Conservation (phyloP, 2,797 vertebrate species). For the Cyprinodon diabolis region DNA sequence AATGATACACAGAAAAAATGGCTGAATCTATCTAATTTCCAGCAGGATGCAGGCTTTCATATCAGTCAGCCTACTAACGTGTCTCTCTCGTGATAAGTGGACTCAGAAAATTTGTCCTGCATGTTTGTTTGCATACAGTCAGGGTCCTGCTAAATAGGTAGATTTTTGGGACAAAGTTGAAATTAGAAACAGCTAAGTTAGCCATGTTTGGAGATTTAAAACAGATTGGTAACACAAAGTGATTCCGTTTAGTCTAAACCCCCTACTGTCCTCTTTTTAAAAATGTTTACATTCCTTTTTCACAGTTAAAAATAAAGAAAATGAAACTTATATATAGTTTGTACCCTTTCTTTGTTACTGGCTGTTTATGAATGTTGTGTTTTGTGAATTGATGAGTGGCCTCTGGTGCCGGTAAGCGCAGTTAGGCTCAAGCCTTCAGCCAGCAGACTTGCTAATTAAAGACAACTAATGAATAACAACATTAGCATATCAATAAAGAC, state of each 20-base stretch:
- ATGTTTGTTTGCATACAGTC: background rate
- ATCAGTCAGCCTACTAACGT: background rate
- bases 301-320: conserved; percentile 6
- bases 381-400: conserved; percentile 37
- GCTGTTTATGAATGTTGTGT: conserved; percentile 20
- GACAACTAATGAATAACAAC: conserved; percentile 58
- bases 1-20: background rate
- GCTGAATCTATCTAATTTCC: background rate
- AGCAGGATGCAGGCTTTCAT: background rate
- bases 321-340: too few relatives aligned
- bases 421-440: conserved; percentile 47
- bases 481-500: conserved; percentile 67
- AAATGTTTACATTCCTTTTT: conserved; percentile 1
- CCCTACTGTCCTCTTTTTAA: background rate
- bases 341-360: conserved; percentile 5
- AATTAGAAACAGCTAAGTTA: background rate
- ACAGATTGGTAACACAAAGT: background rate
- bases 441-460: conserved; percentile 61
- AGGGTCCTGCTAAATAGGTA: background rate
- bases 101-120: background rate
- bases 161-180: background rate
- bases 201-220: background rate
- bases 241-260: background rate
- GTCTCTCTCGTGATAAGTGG: background rate
- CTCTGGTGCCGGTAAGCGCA: conserved; percentile 29